Evolutionary conservation across 1,140 invertebrate genomes (phyloP), one percentile per base, ranked within the genome.

Genomic region (Pachyrhynchus sulphureomaculatus): DNA sequence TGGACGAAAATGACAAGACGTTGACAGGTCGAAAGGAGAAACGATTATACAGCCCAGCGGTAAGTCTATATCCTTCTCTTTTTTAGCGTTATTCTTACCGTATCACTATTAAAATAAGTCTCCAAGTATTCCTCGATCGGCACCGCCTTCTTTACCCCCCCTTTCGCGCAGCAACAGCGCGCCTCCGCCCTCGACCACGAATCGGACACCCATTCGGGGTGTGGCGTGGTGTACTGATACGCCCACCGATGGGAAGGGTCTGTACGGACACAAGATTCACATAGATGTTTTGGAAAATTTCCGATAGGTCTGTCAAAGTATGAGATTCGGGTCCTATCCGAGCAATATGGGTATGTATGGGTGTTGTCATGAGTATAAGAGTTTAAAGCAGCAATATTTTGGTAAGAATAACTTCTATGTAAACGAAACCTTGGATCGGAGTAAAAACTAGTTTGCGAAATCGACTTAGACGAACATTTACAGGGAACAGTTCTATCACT

Each of bases 71-170:
- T 29, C 21, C 26, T 21, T 29, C 21, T 29, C 21, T 4, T 12
- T 48, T 48, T 29, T 18, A 36, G 9, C 20, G 17, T 10, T 18
- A 37, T 44, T 68, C 74, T 76, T 76, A 76, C 74, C 74, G 66
- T 73, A 44, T 67, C 58, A 24, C 32, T 66, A 32, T 56, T 65
- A 67, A 71, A 74, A 72, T 76, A 75, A 13, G 68, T 74, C 66
- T 76, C 74, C 72, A 76, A 68, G 68, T 72, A 76, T 54, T 72
- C 67, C 33, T 69, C 52, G 34, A 76, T 75, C 56, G 74, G 71
- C 62, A 73, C 66, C 65, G 68, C 66, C 62, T 57, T 47, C 34
- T 70, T 54, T 52, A 61, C 63, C 39, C 52, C 37, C 15, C 29
- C 51, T 39, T 52, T 59, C 23, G 66, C 61, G 37, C 66, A 69